Percentiles rank a stretch among this genome's conserved stretches.
phyloP scores from a whole-genome alignment of 2,797 vertebrate genomes.

The Manis javanica region DNA sequence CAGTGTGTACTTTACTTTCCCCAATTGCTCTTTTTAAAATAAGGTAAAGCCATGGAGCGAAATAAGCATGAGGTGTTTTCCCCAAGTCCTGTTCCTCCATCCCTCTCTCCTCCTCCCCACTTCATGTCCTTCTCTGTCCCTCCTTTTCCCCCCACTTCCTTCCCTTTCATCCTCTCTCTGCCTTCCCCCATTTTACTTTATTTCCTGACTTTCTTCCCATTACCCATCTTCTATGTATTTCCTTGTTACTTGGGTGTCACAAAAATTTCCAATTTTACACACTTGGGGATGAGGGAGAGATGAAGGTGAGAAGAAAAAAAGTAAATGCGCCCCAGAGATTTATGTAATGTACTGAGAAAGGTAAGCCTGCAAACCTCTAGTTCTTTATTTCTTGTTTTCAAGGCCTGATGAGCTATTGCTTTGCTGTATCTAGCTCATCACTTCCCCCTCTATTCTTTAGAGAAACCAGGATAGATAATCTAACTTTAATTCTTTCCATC shows the following conservation, averaged over 20 bases:
- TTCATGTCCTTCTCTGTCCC: too few species aligned
- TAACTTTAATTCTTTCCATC: not conserved
- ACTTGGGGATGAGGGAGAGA: not conserved
- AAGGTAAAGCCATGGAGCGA: not conserved
- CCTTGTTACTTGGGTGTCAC: not conserved
- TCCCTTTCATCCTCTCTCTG: rapidly evolving
- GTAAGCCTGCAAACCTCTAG: not conserved
- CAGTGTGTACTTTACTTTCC: not conserved
- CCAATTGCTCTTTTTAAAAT: not conserved
- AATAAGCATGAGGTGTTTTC: not conserved
- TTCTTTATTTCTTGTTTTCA: not conserved
- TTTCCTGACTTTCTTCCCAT: not conserved
- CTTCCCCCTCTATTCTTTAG: not conserved
- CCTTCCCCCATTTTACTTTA: not conserved
- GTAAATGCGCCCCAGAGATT: not conserved
- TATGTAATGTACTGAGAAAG: not conserved
- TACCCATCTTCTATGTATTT: not conserved
- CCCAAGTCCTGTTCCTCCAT: not conserved
- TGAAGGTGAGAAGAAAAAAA: not conserved
- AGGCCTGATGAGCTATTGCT: not conserved
- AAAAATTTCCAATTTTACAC: not conserved
- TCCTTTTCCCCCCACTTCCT: too few species aligned
- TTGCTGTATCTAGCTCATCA: not conserved
- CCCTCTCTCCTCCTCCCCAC: not conserved
- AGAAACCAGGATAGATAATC: not conserved